Conservation (phyloP, 2,888 invertebrate genomes). For the Cataglyphis albicans region DNA sequence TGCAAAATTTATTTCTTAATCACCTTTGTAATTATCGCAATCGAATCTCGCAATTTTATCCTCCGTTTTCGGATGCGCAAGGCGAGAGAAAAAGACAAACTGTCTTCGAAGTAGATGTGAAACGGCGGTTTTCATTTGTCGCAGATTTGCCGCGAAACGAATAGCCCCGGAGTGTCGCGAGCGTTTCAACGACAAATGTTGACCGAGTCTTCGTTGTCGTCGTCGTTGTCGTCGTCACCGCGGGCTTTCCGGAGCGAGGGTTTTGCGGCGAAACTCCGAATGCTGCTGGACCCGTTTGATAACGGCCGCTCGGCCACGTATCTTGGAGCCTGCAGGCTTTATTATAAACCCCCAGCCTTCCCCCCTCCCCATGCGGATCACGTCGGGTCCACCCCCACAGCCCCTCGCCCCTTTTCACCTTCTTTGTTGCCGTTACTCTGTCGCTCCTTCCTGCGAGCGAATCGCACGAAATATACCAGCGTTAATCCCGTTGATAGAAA, state of each 20-base stretch:
- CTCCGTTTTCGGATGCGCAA: not conserved
- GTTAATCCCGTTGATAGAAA: slow-evolving; percentile 75
- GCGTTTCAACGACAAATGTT: slow-evolving; percentile 55
- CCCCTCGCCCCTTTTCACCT: slow-evolving; percentile 59
- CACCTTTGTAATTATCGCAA: not conserved
- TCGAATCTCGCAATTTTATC: not conserved
- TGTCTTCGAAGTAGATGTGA: not conserved
- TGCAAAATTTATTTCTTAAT: not conserved
- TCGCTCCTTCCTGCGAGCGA: slow-evolving; percentile 32
- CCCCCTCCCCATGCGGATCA: slow-evolving; percentile 34
- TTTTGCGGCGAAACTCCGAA: slow-evolving; percentile 82
- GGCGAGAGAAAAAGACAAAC: too few species aligned
- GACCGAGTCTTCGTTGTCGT: slow-evolving; percentile 30
- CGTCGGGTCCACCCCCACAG: not conserved
- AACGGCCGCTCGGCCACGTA: slow-evolving; percentile 83
- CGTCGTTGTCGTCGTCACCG: slow-evolving; percentile 12
- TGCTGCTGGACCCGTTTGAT: slow-evolving; percentile 85
- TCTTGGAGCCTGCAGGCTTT: slow-evolving; percentile 85
- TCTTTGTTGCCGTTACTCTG: slow-evolving; percentile 53
- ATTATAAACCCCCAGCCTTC: slow-evolving; percentile 83
- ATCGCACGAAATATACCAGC: slow-evolving; percentile 66
- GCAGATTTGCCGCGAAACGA: slow-evolving; percentile 58
- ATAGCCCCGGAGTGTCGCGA: slow-evolving; percentile 56
- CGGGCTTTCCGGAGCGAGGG: slow-evolving; percentile 73
- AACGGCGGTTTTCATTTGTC: slow-evolving; percentile 11